Base-by-base conservation (phyloP, 2,113 vertebrate genomes). In the Gobio gobio region DNA sequence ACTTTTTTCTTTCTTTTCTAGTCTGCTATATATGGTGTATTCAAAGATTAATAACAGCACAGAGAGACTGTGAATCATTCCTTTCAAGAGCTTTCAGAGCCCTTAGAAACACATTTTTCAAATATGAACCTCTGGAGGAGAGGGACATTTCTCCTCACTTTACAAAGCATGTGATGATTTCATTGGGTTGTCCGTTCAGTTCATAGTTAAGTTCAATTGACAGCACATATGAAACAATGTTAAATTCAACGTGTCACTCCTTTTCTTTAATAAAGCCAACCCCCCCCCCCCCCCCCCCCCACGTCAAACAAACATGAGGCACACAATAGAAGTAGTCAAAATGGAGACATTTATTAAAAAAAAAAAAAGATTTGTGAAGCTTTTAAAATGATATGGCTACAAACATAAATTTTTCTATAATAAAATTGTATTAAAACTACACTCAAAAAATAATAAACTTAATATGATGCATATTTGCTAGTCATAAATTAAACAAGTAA, bases 51-150 rank as follows among this genome's bases (percentile, higher is more conserved):
- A 78, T 78, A 78, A 61, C 24, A 59, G 56, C 45, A 76, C 47
- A 20, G 74, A 33, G 13, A 24, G 26, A 76, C 74, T 18, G 24
- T 76, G 74, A 76, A 76, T 76, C 77, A 59, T 78, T 26, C 22
- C 56, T 61, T 78, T 43, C 54, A 78, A 61, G 54, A 43, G 76
- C 76, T 61, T 78, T n/a, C 22, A 61, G 20, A 0, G 76, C 74
- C 54, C 47, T 76, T 76, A 61, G 10, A 61, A 61, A 78, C 13
- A n/a, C 76, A 78, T 40, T 78, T 78, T 59, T 9, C 76, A 40
- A 51, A 76, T 51, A 76, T 54, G 47, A 54, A 33, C 5, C 33
- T 54, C 8, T 33, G 74, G 3, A 76, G 2, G 47, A 54, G 74
- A 26, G 20, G 4, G 66, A 70, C 74, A 2, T 4, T 75, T 75